These are phyloP conservation scores for Euproctis similis DNA, from an alignment of 2,888 invertebrate species.

Conservation along the genomic window DNA sequence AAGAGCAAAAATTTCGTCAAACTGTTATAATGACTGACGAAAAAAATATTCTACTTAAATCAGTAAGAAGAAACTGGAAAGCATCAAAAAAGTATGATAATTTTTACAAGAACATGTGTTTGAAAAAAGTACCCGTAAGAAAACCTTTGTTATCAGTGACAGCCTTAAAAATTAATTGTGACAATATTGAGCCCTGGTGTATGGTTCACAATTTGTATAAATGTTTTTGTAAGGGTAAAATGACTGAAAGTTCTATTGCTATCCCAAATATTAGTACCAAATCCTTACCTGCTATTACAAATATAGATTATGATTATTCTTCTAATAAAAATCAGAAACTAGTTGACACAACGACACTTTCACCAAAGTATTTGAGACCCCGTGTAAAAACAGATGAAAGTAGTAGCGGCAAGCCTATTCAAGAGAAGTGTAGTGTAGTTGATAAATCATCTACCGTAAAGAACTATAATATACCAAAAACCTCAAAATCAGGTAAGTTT, in stretches of 20 bases:
- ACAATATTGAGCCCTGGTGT: slow-evolving; percentile 78
- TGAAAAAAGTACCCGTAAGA: slow-evolving; percentile 32
- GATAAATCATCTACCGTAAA: too few species aligned
- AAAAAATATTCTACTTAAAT: slow-evolving; percentile 78
- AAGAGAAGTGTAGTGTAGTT: too few species aligned
- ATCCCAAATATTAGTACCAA: slow-evolving; percentile 8
- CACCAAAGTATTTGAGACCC: background rate
- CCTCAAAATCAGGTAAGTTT: too few species aligned
- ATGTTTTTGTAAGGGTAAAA: slow-evolving; percentile 78
- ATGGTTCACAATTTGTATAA: slow-evolving; percentile 80
- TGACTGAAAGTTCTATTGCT: slow-evolving; percentile 24
- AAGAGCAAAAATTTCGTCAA: slow-evolving; percentile 83
- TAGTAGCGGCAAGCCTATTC: background rate
- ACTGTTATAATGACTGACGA: slow-evolving; percentile 80
- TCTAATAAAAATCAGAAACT: slow-evolving; percentile 2
- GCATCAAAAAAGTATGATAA: slow-evolving; percentile 78
- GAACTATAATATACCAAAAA: too few species aligned
- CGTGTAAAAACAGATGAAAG: background rate
- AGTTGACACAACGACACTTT: background rate
- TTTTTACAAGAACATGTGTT: slow-evolving; percentile 48
- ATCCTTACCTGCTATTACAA: slow-evolving; percentile 1
- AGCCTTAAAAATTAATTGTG: slow-evolving; percentile 37
- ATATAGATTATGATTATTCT: slow-evolving; percentile 4
- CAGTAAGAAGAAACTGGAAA: slow-evolving; percentile 74
- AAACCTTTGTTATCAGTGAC: slow-evolving; percentile 33